phyloP scores from a whole-genome alignment of 2,888 invertebrate genomes.

The Andricus curvator region DNA sequence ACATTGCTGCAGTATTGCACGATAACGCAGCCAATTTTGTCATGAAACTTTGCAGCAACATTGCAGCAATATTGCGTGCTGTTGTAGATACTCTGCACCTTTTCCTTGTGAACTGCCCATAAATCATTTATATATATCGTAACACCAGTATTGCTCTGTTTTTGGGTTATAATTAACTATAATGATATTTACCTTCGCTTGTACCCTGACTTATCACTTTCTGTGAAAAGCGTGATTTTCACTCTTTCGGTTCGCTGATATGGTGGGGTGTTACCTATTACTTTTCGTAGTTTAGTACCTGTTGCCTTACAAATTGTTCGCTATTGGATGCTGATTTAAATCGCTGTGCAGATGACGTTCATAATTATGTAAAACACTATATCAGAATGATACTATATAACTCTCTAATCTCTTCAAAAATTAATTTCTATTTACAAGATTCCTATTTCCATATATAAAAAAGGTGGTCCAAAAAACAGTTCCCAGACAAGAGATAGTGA shows the following conservation, averaged over 20 bases:
- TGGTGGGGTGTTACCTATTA: conserved; percentile 21
- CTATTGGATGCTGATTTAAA: conserved; percentile 20
- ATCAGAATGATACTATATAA: conserved; percentile 37
- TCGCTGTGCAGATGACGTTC: conserved; percentile 26
- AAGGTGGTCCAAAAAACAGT: conserved; percentile 18
- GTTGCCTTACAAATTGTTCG: conserved; percentile 5
- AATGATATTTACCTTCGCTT: conserved; percentile 31
- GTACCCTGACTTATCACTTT: conserved; percentile 39
- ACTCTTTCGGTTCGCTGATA: conserved; percentile 33
- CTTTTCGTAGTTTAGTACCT: conserved; percentile 31
- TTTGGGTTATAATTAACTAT: conserved; percentile 14
- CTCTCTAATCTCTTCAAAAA: conserved; percentile 28
- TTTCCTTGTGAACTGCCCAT: background rate
- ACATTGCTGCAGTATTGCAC: too few species aligned
- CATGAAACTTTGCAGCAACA: too few species aligned
- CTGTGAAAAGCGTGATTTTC: conserved; percentile 23
- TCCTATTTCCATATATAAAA: conserved; percentile 20
- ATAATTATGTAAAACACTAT: background rate
- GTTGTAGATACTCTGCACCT: background rate
- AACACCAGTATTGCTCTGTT: conserved; percentile 5
- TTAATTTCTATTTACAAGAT: conserved; percentile 38
- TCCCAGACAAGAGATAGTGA: too few species aligned
- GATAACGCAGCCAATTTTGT: too few species aligned
- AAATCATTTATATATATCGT: conserved; percentile 20
- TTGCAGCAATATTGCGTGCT: too few species aligned